phyloP scores from a whole-genome alignment of 2,888 invertebrate genomes.

The Drosophila eohydei region DNA sequence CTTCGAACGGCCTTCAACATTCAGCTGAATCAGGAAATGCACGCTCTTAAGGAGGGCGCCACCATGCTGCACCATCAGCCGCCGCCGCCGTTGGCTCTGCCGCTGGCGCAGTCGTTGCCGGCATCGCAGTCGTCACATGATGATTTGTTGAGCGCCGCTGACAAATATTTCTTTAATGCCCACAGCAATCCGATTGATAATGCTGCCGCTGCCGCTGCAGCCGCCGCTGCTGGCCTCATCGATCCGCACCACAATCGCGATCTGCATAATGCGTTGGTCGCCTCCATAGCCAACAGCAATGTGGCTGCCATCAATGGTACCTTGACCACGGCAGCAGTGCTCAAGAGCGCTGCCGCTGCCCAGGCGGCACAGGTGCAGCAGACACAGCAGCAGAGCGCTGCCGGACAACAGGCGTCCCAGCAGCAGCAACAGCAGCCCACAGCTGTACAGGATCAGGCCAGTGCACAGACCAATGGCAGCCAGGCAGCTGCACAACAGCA shows the following conservation, averaged over 20 bases:
- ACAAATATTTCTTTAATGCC: slow-evolving; percentile 80
- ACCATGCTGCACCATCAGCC: slow-evolving; percentile 81
- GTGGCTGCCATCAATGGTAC: slow-evolving; percentile 83
- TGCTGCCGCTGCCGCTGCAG: slow-evolving; percentile 82
- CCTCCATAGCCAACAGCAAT: slow-evolving; percentile 85
- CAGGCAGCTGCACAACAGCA: slow-evolving; percentile 72
- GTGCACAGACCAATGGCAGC: slow-evolving; percentile 41
- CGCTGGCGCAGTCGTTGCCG: slow-evolving; percentile 28
- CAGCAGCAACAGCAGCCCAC: slow-evolving; percentile 41
- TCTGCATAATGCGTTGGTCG: slow-evolving; percentile 85
- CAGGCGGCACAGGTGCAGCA: slow-evolving; percentile 77
- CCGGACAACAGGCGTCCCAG: slow-evolving; percentile 24
- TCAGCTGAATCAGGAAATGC: slow-evolving; percentile 78
- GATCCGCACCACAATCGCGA: slow-evolving; percentile 84
- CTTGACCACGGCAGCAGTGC: slow-evolving; percentile 82
- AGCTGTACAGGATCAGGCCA: slow-evolving; percentile 59
- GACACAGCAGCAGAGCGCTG: slow-evolving; percentile 49
- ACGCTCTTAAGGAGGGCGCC: slow-evolving; percentile 79
- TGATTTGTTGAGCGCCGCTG: slow-evolving; percentile 62
- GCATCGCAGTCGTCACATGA: slow-evolving; percentile 52
- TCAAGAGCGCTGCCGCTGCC: slow-evolving; percentile 78
- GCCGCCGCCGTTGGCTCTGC: slow-evolving; percentile 36
- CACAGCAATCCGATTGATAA: slow-evolving; percentile 87
- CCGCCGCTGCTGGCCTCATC: slow-evolving; percentile 83
- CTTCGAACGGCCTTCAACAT: slow-evolving; percentile 61